Base-by-base conservation (phyloP, 1,140 invertebrate species). In the Phenacoccus solenopsis region DNA sequence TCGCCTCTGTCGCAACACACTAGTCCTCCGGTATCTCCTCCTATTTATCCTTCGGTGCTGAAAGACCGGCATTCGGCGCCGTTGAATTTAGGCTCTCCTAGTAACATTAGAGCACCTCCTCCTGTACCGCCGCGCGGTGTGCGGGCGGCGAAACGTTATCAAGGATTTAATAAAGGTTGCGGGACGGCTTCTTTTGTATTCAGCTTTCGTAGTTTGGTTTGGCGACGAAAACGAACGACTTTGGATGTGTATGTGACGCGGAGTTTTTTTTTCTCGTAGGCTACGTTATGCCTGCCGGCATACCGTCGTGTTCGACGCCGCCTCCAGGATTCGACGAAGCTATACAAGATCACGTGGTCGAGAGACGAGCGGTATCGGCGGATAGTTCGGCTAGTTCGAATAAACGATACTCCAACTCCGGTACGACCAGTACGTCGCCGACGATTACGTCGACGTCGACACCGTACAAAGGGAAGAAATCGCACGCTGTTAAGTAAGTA, bases 321-420 rank as follows among this genome's bases (percentile, higher is more conserved):
- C 90, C 91, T 75, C 91, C 91, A 73, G 87, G 90, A 71, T 93
- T 93, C 81, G 88, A 91, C 76, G 91, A 93, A 78, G 79, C 84
- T 78, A 79, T 72, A 82, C 79, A 73, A 28, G 74, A 84, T 77
- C 12, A 82, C 78, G 21, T 79, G 76, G n/a, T 80, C 76, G 75
- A 84, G 78, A 78, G 82, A 73, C 81, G 76, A 59, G 78, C 76
- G 64, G 80, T 78, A 70, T 78, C 59, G 2, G 21, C 59, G 2
- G 59, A 64, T 25, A 25, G 12, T 64, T 71, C 71, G 25, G 69
- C 57, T 13, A 69, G 61, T 49, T 69, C 68, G 56, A 30, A 49
- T 27, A 38, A 49, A 24, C 56, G 67, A 64, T 49, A 59, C 25
- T 68, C 67, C 21, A 64, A 49, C 10, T 68, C 71, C 16, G 67